Evolutionary conservation across 2,797 vertebrate genomes (phyloP).

Genomic region (Melanotaenia pygmaea): DNA sequence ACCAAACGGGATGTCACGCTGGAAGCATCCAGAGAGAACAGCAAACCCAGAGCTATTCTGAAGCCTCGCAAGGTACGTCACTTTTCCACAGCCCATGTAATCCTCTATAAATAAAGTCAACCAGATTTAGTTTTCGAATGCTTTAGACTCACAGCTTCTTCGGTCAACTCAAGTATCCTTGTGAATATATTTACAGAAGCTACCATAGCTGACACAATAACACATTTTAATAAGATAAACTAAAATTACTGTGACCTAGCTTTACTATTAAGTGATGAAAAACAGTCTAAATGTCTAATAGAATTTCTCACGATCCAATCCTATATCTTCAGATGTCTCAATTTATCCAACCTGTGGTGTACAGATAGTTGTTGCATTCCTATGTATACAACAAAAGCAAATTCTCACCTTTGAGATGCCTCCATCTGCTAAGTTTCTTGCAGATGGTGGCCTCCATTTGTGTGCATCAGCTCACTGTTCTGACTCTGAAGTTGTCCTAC

Average conservation of each 20-base stretch:
- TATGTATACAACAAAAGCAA: background rate
- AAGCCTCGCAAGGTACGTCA: conserved; percentile 89
- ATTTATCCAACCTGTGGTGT: background rate
- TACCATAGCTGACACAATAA: background rate
- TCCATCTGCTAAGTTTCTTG: background rate
- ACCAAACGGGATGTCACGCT: conserved; percentile 89
- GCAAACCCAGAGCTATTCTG: conserved; percentile 92
- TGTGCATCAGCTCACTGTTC: background rate
- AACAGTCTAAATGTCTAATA: background rate
- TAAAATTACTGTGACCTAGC: background rate
- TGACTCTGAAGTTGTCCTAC: background rate
- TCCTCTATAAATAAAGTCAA: background rate
- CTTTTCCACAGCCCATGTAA: background rate
- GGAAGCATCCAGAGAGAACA: conserved; percentile 95
- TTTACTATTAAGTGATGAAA: background rate
- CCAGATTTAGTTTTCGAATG: conserved; percentile 2
- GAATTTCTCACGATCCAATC: background rate
- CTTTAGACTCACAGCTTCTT: background rate
- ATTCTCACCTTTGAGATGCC: background rate
- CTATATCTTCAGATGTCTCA: background rate
- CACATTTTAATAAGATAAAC: background rate
- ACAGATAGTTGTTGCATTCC: background rate
- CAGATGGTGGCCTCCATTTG: background rate
- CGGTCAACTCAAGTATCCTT: background rate
- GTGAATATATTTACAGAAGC: background rate